Conservation (phyloP, 2,888 invertebrate species). For the Drosophila ezoana region DNA sequence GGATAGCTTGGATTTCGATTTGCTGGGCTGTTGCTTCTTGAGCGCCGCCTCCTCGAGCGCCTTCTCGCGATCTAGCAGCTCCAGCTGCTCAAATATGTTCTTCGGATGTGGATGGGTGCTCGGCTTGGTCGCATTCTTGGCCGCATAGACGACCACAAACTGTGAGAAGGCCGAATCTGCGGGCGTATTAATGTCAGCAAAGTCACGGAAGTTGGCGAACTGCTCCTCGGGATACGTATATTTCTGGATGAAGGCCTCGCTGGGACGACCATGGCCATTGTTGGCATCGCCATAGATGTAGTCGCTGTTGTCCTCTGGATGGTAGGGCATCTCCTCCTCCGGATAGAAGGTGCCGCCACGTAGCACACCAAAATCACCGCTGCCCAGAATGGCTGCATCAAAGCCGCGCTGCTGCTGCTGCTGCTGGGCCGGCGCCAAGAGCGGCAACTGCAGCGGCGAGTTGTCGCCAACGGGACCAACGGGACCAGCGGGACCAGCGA, state of each 20-base stretch:
- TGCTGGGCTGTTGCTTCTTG: conserved; percentile 85
- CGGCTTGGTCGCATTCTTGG: conserved; percentile 89
- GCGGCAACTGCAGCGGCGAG: conserved; percentile 47
- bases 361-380: conserved; percentile 94
- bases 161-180: conserved; percentile 93
- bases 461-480: conserved; percentile 64
- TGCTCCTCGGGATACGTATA: conserved; percentile 92
- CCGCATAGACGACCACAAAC: conserved; percentile 93
- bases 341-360: conserved; percentile 94
- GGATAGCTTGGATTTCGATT: conserved; percentile 88
- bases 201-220: conserved; percentile 95
- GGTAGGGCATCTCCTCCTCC: conserved; percentile 88
- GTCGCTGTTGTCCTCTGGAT: conserved; percentile 86
- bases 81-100: conserved; percentile 93
- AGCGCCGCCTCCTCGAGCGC: conserved; percentile 76
- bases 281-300: conserved; percentile 87
- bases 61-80: conserved; percentile 89
- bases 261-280: conserved; percentile 90
- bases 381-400: conserved; percentile 89
- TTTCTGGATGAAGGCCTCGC: conserved; percentile 87
- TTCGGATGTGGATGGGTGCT: conserved; percentile 87
- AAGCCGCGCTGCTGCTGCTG: conserved; percentile 83
- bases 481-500: conserved; percentile 86
- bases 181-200: conserved; percentile 94
- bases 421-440: conserved; percentile 50